Percentiles rank a stretch among this genome's conserved stretches.
Conservation (phyloP, 2,113 vertebrate species). For the Oryzias javanicus region DNA sequence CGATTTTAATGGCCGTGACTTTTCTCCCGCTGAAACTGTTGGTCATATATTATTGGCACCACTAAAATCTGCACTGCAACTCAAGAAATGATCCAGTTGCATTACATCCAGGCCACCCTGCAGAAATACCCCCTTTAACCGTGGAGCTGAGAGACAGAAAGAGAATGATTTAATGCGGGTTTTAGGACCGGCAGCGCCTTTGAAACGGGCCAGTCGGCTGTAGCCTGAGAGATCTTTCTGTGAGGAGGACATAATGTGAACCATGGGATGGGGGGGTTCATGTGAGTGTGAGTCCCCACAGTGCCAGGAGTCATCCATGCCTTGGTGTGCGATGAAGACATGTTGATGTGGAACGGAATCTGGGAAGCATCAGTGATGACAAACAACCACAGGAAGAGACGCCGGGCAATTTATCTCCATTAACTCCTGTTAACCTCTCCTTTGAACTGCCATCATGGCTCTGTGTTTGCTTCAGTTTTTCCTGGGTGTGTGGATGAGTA, state of each 20-base stretch:
- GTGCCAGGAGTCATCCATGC: slow-evolving; percentile 34
- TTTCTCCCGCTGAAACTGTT: slow-evolving; percentile 40
- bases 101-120: slow-evolving; percentile 56
- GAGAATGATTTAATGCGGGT: slow-evolving; percentile 49
- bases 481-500: slow-evolving; percentile 10
- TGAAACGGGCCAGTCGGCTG: slow-evolving; percentile 60
- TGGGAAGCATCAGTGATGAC: slow-evolving; percentile 59
- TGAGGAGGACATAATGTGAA: slow-evolving; percentile 65
- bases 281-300: slow-evolving; percentile 32
- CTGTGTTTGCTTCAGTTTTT: slow-evolving; percentile 13
- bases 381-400: slow-evolving; percentile 38
- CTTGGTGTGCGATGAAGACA: slow-evolving; percentile 53
- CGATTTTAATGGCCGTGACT: slow-evolving; percentile 17
- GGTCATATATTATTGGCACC: slow-evolving; percentile 43
- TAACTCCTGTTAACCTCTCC: slow-evolving; percentile 51
- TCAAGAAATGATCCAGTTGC: slow-evolving; percentile 44
- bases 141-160: slow-evolving; percentile 52
- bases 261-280: slow-evolving; percentile 35
- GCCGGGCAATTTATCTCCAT: slow-evolving; percentile 60
- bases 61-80: slow-evolving; percentile 45
- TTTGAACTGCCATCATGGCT: slow-evolving; percentile 57
- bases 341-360: slow-evolving; percentile 40
- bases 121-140: slow-evolving; percentile 50
- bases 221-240: slow-evolving; percentile 54
- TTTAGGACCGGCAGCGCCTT: slow-evolving; percentile 52